Evolutionary conservation across 2,888 invertebrate genomes (phyloP).

Genomic region (Hemaris fuciformis): DNA sequence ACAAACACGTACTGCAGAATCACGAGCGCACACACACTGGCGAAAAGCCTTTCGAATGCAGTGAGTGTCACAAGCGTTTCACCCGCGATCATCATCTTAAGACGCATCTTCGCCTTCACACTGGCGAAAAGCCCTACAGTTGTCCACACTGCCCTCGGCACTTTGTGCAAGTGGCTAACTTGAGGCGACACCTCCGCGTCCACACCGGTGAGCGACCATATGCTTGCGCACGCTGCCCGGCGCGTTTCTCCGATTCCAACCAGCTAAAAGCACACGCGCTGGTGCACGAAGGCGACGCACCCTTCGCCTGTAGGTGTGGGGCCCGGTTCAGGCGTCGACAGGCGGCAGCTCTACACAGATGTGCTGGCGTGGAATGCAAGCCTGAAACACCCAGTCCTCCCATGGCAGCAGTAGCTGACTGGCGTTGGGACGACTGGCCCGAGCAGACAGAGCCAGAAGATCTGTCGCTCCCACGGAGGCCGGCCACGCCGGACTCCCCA

Average conservation of each 20-base stretch:
- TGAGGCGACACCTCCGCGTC: slow-evolving; percentile 92
- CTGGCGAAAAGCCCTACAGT: slow-evolving; percentile 96
- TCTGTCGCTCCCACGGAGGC: slow-evolving; percentile 85
- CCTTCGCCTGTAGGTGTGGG: slow-evolving; percentile 91
- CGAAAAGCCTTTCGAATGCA: slow-evolving; percentile 96
- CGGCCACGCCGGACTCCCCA: slow-evolving; percentile 76
- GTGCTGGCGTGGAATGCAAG: slow-evolving; percentile 76
- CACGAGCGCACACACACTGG: slow-evolving; percentile 97
- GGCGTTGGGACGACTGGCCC: slow-evolving; percentile 82
- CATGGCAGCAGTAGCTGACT: slow-evolving; percentile 64
- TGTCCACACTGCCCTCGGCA: slow-evolving; percentile 95
- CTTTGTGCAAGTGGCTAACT: slow-evolving; percentile 96
- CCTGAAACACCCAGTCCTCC: slow-evolving; percentile 73
- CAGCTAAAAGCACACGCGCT: slow-evolving; percentile 94
- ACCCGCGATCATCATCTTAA: slow-evolving; percentile 96
- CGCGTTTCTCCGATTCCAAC: slow-evolving; percentile 95
- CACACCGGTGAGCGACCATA: slow-evolving; percentile 96
- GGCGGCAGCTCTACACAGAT: slow-evolving; percentile 93
- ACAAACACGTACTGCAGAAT: slow-evolving; percentile 96
- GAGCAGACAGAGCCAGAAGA: slow-evolving; percentile 97
- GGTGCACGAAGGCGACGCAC: slow-evolving; percentile 95
- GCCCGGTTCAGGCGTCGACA: slow-evolving; percentile 92
- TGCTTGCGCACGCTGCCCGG: slow-evolving; percentile 91
- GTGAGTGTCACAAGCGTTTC: slow-evolving; percentile 94
- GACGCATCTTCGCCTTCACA: slow-evolving; percentile 95